Percentiles rank a stretch among this genome's conserved stretches.
phyloP scores from a whole-genome alignment of 35 echinoderm and acorn worm species.

The Eucidaris tribuloides region DNA sequence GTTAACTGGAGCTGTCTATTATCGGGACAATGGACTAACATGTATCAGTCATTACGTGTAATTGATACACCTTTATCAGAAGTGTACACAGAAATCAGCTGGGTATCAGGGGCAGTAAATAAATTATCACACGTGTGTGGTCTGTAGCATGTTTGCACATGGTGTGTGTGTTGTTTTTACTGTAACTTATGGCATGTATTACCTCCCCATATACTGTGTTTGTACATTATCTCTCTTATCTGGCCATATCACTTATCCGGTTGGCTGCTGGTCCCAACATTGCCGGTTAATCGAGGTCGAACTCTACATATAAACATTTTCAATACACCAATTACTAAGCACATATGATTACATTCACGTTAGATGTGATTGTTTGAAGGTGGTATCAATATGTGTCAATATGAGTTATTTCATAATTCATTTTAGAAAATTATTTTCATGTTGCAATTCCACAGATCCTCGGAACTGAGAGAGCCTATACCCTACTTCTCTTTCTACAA shows the following conservation, averaged over 20 bases:
- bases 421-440: background rate
- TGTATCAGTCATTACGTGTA: background rate
- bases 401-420: background rate
- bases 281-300: background rate
- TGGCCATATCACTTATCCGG: too few relatives aligned
- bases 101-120: too few relatives aligned
- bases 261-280: too few relatives aligned
- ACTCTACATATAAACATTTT: background rate
- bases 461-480: background rate
- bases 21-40: background rate
- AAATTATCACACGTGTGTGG: too few relatives aligned
- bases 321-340: background rate
- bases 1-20: background rate
- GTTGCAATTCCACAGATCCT: background rate
- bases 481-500: conserved; percentile 88
- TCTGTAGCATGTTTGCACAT: background rate
- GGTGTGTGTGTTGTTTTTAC: background rate
- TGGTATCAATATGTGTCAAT: background rate
- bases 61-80: background rate
- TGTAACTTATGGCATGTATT: too few relatives aligned
- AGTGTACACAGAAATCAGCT: background rate
- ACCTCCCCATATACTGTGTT: too few relatives aligned
- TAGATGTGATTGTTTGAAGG: background rate
- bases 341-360: background rate
- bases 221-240: too few relatives aligned